Conservation (phyloP, 2,797 vertebrate genomes). For the Crenuchus spilurus region DNA sequence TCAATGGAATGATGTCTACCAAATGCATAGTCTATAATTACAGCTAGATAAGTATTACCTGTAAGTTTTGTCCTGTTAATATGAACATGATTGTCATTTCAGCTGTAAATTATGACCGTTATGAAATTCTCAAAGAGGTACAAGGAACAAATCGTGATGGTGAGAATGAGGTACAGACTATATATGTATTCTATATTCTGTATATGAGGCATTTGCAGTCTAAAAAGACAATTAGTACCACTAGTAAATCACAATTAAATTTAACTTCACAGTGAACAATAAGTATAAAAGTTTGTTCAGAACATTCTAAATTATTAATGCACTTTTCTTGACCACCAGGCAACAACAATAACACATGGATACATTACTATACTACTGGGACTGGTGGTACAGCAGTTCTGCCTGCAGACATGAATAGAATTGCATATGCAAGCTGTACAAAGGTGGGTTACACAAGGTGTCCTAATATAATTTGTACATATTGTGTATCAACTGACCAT, state of each 20-base stretch:
- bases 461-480: too few species aligned
- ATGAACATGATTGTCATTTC: background rate
- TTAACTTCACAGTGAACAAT: background rate
- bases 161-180: background rate
- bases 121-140: background rate
- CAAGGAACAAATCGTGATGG: background rate
- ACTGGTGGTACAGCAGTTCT: slow-evolving; percentile 36
- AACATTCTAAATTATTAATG: too few species aligned
- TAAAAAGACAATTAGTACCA: too few species aligned
- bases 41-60: background rate
- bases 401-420: slow-evolving; percentile 26
- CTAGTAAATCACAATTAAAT: too few species aligned
- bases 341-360: background rate
- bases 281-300: background rate
- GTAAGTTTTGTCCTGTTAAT: background rate
- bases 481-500: too few species aligned
- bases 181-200: too few species aligned
- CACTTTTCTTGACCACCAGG: slow-evolving; percentile 16
- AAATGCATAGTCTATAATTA: too few species aligned
- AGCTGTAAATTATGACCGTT: background rate
- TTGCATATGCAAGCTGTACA: background rate
- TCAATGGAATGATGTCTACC: too few species aligned
- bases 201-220: background rate
- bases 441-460: slow-evolving; percentile 18
- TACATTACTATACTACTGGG: slow-evolving; percentile 29